Evolutionary conservation across 2,888 invertebrate species (phyloP).

Genomic region (Drosophila pegasa): DNA sequence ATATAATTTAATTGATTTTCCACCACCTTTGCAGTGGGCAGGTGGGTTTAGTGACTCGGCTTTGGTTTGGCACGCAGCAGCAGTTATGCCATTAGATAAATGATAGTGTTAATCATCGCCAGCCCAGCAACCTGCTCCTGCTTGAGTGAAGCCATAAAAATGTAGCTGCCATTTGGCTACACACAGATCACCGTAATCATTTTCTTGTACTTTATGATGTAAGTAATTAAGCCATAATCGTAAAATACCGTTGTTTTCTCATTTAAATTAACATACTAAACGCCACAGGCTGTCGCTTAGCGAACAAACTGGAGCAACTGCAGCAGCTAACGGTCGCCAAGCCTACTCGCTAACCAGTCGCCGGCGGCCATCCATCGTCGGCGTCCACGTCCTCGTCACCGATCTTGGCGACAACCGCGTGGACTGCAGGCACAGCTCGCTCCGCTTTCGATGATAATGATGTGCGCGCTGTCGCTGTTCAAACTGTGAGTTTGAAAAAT

Average conservation of each 20-base stretch:
- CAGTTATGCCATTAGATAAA: slow-evolving; percentile 64
- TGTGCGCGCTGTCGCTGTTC: slow-evolving; percentile 36
- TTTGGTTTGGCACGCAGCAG: slow-evolving; percentile 23
- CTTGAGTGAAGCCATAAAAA: slow-evolving; percentile 40
- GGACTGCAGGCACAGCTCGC: not conserved
- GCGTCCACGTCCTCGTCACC: slow-evolving; percentile 50
- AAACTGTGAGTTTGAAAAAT: slow-evolving; percentile 69
- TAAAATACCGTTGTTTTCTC: slow-evolving; percentile 76
- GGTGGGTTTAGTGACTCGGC: not conserved
- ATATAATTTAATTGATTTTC: slow-evolving; percentile 71
- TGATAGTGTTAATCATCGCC: slow-evolving; percentile 72
- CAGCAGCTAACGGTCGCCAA: slow-evolving; percentile 59
- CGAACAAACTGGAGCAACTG: slow-evolving; percentile 43
- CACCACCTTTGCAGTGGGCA: slow-evolving; percentile 49
- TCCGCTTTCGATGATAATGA: slow-evolving; percentile 49
- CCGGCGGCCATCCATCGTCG: slow-evolving; percentile 45
- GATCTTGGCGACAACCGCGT: slow-evolving; percentile 66
- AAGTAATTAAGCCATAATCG: slow-evolving; percentile 80
- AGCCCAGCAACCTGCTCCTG: slow-evolving; percentile 9
- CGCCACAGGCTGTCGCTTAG: slow-evolving; percentile 35
- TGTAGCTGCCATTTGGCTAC: slow-evolving; percentile 29
- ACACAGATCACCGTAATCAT: slow-evolving; percentile 40
- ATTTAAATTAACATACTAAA: slow-evolving; percentile 76
- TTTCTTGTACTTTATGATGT: slow-evolving; percentile 61
- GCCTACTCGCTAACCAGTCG: slow-evolving; percentile 45